Base-by-base conservation (phyloP, 2,113 vertebrate species). In the Turdus rufiventris region DNA sequence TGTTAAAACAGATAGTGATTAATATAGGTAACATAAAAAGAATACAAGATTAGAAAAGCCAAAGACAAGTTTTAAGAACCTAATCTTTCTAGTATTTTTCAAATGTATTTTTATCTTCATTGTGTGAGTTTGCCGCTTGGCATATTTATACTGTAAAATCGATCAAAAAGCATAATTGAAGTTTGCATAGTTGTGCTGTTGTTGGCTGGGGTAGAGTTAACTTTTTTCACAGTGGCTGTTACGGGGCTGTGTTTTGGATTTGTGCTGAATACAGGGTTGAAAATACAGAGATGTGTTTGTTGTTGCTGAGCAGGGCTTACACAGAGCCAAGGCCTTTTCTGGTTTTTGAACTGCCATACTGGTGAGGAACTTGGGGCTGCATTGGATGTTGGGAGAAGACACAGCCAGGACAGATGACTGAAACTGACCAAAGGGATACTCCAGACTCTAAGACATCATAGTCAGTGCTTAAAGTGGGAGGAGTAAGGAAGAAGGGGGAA, bases 341-440 rank as follows among this genome's bases (percentile, higher is more conserved):
- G 31, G 6, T 13, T 9, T 63, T 57, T 34, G 21, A 28, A 31
- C 34, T 65, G 6, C 17, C 7, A 3, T 12, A 2, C 17, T 26
- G 11, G 11, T 2, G 11, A 71, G 19, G 33, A 14, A 40, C 2
- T 14, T 40, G 9, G 2, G n/a, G 15, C 6, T 42, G 4, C 31
- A 18, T 0, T 5, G 50, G 20, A n/a, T 1, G 0, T 0, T 33
- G 43, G 9, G 14, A 88, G 58, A 12, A 26, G 31, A 63, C 9
- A 56, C 2, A 88, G 20, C 11, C 5, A 5, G 42, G 25, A 63
- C 17, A 78, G 8, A 17, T 14, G 20, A 54, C 24, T 25, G 38
- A 12, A 25, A 40, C 3, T 31, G n/a, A 31, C 17, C 25, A 48
- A 75, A 31, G 16, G 11, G 14, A 42, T 25, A 34, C 13, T 48